Base-by-base conservation (phyloP, 1,140 invertebrate genomes). In the Trigoniulus corallinus region DNA sequence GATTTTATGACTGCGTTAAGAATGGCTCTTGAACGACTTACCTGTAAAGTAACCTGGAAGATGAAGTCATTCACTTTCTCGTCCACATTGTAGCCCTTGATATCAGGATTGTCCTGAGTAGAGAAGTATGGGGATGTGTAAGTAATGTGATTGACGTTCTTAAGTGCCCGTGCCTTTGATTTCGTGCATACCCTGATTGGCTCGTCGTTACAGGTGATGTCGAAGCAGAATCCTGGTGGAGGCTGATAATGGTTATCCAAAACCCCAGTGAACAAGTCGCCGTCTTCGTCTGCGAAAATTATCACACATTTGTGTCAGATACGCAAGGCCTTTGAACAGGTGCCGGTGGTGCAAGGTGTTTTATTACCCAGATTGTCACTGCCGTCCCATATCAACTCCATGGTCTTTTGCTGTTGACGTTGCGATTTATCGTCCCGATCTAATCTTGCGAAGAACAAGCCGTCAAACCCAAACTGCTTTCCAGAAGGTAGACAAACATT, bases 221-320 rank as follows among this genome's bases (percentile, higher is more conserved):
- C 89, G 62, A 91, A 95, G 61, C 88, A 93, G 66, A 88, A 94
- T 0, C 85, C 87, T 3, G 75, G 71, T 1, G 88, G 89, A 15
- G 88, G 79, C 0, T 72, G 72, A 62, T 94, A 94, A 1, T 72
- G 77, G 56, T 88, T 87, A 62, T 74, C 85, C 3, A 86, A 61
- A 1, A 78, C 70, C 0, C 78, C 73, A 0, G 82, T 84, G 47
- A 86, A 86, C 4, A 86, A 63, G 47, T 62, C 59, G 15, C 67
- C 58, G 68, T 68, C 69, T 51, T 71, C 61, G 52, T 72, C 72
- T 70, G 56, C 24, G 62, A 52, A 13, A 52, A 45, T 46, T n/a
- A n/a, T n/a, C n/a, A n/a, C 7, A 34, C 7, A n/a, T 42, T 42
- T 13, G 20, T 42, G 4, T 21, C 4, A 42, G 18, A 42, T 42